Conservation (phyloP, 2,888 invertebrate species). For the Plebejus melissa region DNA sequence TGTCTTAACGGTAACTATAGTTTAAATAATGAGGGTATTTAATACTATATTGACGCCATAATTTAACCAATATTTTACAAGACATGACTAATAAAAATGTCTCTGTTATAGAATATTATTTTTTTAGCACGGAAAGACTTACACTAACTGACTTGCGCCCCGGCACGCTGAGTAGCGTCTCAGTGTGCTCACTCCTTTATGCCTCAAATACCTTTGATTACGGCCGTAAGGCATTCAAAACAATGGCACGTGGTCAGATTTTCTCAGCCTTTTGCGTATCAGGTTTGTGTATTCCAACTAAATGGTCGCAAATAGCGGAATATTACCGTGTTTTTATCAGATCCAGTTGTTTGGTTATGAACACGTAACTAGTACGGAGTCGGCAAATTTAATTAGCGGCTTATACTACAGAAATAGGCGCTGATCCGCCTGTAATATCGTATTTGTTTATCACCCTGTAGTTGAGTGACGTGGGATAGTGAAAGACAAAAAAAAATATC, state of each 20-base stretch:
- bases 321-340: constrained; percentile 19
- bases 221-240: neutral
- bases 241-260: neutral
- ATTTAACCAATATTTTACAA: too few relatives aligned
- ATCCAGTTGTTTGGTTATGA: neutral
- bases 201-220: neutral
- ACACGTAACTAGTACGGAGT: constrained; percentile 16
- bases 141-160: too few relatives aligned
- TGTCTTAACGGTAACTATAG: too few relatives aligned
- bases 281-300: neutral
- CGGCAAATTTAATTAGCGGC: constrained; percentile 23
- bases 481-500: neutral
- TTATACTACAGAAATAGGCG: constrained; percentile 26
- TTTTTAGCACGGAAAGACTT: too few relatives aligned
- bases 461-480: neutral
- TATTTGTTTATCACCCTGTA: neutral
- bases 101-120: too few relatives aligned
- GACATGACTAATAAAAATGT: too few relatives aligned
- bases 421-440: constrained; percentile 15
- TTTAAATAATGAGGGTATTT: too few relatives aligned
- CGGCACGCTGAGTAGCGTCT: too few relatives aligned
- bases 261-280: neutral
- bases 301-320: constrained; percentile 16
- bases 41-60: too few relatives aligned
- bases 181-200: too few relatives aligned